These are phyloP conservation scores for Mythimna ferrago DNA, from an alignment of 2,888 invertebrate species.

Conservation along the genomic window DNA sequence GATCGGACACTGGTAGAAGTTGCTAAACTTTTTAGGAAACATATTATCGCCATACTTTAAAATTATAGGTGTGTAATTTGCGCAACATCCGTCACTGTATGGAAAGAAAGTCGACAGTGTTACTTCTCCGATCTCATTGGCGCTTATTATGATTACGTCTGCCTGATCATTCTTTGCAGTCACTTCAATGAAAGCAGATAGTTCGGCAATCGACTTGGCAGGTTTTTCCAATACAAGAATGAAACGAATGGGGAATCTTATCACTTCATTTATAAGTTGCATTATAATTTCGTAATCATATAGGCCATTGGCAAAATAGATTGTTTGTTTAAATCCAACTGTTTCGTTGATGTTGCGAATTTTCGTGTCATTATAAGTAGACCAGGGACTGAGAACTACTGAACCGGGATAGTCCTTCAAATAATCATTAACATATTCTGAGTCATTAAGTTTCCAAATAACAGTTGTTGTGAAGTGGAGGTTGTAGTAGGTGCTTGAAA, in stretches of 20 bases:
- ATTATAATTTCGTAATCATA: constrained; percentile 71
- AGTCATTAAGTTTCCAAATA: constrained; percentile 66
- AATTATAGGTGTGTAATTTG: constrained; percentile 67
- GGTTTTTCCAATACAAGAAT: constrained; percentile 69
- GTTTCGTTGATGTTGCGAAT: constrained; percentile 55
- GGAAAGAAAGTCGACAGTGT: constrained; percentile 75
- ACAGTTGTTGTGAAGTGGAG: constrained; percentile 67
- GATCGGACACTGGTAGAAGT: constrained; percentile 77
- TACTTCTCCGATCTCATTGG: constrained; percentile 54
- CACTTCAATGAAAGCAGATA: constrained; percentile 65
- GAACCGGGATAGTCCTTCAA: constrained; percentile 67
- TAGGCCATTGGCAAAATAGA: constrained; percentile 69
- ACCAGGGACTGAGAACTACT: constrained; percentile 63
- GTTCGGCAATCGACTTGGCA: constrained; percentile 41
- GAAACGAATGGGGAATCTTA: constrained; percentile 67
- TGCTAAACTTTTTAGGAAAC: constrained; percentile 75
- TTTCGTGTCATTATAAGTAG: constrained; percentile 43
- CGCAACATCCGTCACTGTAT: constrained; percentile 70
- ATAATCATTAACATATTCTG: constrained; percentile 64
- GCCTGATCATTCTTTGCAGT: constrained; percentile 75
- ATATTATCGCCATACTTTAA: constrained; percentile 59
- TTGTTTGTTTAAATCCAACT: constrained; percentile 69
- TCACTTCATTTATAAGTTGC: constrained; percentile 62
- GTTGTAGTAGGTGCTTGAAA: constrained; percentile 70
- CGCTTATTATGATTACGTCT: constrained; percentile 73